Conservation (phyloP, 2,113 vertebrate species). For the Cygnus buccinator region DNA sequence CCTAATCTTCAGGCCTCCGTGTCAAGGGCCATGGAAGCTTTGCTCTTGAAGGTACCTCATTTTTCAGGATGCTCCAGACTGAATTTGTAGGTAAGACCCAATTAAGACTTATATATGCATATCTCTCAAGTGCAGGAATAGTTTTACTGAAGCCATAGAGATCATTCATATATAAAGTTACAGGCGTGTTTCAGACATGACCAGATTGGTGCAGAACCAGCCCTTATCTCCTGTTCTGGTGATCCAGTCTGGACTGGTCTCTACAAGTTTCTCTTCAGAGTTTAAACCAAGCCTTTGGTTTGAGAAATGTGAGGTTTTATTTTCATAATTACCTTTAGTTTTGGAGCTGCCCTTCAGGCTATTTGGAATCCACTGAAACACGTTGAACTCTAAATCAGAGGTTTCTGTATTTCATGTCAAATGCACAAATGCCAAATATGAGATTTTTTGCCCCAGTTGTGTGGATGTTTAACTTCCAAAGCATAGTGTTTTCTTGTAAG, state of each 20-base stretch:
- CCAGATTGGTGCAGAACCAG: background rate
- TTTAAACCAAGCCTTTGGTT: slow-evolving; percentile 12
- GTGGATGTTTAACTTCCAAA: slow-evolving; percentile 4
- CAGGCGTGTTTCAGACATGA: background rate
- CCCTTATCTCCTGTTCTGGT: background rate
- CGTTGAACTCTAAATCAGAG: background rate
- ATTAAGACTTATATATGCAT: background rate
- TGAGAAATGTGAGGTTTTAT: background rate
- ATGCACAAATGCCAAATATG: background rate
- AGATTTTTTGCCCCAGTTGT: background rate
- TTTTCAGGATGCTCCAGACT: background rate
- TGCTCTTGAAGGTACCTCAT: background rate
- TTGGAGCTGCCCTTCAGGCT: background rate
- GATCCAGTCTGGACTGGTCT: background rate
- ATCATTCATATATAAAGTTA: background rate
- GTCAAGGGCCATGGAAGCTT: background rate
- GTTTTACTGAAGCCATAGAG: background rate
- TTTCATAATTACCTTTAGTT: slow-evolving; percentile 7
- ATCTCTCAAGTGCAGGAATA: background rate
- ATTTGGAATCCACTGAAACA: background rate
- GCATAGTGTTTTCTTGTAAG: background rate
- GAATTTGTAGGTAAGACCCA: background rate
- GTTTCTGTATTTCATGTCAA: background rate
- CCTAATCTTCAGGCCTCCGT: background rate
- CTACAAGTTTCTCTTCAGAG: background rate